Evolutionary conservation across 2,113 vertebrate species (phyloP).

Genomic region (Limnothrissa miodon): DNA sequence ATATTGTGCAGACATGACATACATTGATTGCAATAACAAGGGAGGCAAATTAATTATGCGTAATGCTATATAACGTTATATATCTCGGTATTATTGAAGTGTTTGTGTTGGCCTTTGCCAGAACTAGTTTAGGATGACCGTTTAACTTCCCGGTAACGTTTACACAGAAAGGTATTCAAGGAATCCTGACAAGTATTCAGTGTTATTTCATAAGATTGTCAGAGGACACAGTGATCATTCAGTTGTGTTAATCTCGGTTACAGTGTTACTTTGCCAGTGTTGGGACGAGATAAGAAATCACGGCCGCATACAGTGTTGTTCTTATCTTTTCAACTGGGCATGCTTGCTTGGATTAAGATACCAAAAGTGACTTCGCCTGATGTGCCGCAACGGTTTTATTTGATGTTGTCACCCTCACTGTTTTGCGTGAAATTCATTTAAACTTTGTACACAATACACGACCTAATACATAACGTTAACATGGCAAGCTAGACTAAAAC

Average conservation of each 20-base stretch:
- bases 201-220: not conserved
- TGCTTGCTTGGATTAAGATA: not conserved
- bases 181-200: not conserved
- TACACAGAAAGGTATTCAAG: not conserved
- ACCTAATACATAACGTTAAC: no score
- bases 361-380: not conserved
- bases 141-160: not conserved
- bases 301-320: not conserved
- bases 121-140: no score
- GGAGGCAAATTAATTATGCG: not conserved
- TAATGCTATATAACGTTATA: not conserved
- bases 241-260: not conserved
- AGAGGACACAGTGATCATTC: not conserved
- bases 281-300: not conserved
- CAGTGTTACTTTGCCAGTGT: not conserved
- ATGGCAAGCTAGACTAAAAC: no score
- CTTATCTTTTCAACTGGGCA: constrained; percentile 7
- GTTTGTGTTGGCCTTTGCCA: not conserved
- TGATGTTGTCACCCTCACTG: not conserved
- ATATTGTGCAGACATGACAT: not conserved
- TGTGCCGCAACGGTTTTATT: not conserved
- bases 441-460: not conserved
- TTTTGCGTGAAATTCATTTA: not conserved
- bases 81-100: not conserved
- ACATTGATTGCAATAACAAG: not conserved